A percentile compares a stretch with the other conserved stretches of the same genome.
These are phyloP conservation scores for Ligdia adustata DNA, from an alignment of 2,888 invertebrate genomes.

Conservation along the genomic window DNA sequence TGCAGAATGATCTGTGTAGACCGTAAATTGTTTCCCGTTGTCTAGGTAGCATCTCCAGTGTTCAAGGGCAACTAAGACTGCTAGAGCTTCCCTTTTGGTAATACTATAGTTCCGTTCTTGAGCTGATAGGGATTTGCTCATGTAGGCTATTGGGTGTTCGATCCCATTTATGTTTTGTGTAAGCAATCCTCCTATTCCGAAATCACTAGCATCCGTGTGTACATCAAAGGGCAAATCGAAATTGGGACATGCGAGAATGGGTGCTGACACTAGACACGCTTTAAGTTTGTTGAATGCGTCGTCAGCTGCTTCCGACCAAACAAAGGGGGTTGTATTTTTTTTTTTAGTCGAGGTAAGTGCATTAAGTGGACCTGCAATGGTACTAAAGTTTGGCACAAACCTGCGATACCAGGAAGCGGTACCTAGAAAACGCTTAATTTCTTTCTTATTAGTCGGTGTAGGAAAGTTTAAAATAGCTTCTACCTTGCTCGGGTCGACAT, in stretches of 20 bases:
- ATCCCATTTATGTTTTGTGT: constrained; percentile 29
- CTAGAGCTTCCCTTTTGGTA: constrained; percentile 42
- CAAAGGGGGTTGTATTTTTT: too few relatives aligned
- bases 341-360: too few relatives aligned
- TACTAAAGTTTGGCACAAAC: too few relatives aligned
- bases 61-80: constrained; percentile 39
- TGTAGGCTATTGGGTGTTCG: constrained; percentile 34
- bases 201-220: constrained; percentile 36
- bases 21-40: constrained; percentile 32
- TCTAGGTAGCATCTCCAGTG: constrained; percentile 42
- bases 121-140: not conserved
- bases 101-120: constrained; percentile 37
- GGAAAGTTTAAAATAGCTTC: not conserved
- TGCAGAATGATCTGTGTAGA: constrained; percentile 38
- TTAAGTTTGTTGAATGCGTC: too few relatives aligned
- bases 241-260: too few relatives aligned
- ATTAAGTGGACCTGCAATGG: constrained; percentile 29
- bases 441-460: too few relatives aligned
- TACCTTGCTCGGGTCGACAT: not conserved
- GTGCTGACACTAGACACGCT: too few relatives aligned
- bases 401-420: too few relatives aligned
- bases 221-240: too few relatives aligned
- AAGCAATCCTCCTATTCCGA: constrained; percentile 27
- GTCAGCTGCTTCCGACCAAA: too few relatives aligned
- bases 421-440: too few relatives aligned